Conservation (phyloP, 92 coral and sea anemone genomes). For the Porites rus region DNA sequence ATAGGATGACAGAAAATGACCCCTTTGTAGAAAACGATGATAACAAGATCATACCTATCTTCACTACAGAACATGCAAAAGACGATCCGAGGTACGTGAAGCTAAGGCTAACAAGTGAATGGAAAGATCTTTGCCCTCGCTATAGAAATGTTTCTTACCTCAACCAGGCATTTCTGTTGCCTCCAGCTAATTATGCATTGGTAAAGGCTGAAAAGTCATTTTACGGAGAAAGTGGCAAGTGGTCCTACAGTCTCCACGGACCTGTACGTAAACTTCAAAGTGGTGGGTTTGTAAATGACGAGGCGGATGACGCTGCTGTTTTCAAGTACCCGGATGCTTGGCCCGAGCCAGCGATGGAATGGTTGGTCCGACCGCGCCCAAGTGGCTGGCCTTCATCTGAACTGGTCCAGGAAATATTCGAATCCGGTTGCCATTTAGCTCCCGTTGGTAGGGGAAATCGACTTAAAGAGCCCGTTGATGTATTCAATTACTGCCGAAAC, state of each 20-base stretch:
- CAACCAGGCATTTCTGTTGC: conserved; percentile 66
- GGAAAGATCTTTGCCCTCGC: conserved; percentile 71
- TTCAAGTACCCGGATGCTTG: conserved; percentile 80
- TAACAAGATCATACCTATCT: conserved; percentile 54
- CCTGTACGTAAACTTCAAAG: conserved; percentile 72
- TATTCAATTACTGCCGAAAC: conserved; percentile 44
- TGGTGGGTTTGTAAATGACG: conserved; percentile 41
- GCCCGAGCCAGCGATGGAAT: conserved; percentile 90
- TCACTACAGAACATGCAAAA: conserved; percentile 67
- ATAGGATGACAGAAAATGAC: conserved; percentile 55
- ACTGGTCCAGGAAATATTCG: conserved; percentile 78
- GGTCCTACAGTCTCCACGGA: conserved; percentile 64
- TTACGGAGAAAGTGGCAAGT: not conserved
- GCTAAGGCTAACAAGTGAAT: conserved; percentile 70
- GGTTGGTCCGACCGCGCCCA: conserved; percentile 79
- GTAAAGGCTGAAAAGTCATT: not conserved
- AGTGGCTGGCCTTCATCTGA: conserved; percentile 86
- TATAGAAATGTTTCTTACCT: conserved; percentile 60
- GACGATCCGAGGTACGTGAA: conserved; percentile 79
- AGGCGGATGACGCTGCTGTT: conserved; percentile 66
- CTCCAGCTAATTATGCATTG: conserved; percentile 9
- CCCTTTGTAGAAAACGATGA: conserved; percentile 48
- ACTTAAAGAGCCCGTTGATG: conserved; percentile 52
- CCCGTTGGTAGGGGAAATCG: conserved; percentile 87
- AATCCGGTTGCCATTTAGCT: conserved; percentile 82